phyloP scores from a whole-genome alignment of 2,113 vertebrate species.

The Pterocles orientalis region DNA sequence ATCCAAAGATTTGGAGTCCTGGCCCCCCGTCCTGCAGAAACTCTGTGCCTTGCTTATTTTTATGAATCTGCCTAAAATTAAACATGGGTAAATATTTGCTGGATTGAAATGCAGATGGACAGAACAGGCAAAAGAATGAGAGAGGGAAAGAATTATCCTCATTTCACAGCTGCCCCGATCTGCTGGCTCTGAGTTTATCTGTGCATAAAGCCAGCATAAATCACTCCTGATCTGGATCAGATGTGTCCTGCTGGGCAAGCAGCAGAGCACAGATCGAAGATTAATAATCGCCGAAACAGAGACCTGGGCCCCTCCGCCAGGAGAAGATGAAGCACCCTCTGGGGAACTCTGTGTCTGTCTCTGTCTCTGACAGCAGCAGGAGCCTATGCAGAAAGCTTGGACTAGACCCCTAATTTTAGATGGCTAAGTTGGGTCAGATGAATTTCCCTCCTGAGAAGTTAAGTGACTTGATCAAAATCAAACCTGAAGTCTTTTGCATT shows the following conservation, averaged over 20 bases:
- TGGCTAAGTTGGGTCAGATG: not conserved
- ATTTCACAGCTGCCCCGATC: slow-evolving; percentile 16
- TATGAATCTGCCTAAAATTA: not conserved
- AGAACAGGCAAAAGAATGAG: not conserved
- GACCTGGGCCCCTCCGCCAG: not conserved
- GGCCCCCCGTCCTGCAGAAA: not conserved
- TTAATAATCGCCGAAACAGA: slow-evolving; percentile 20
- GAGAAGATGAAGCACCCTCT: slow-evolving; percentile 53
- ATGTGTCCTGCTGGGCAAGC: slow-evolving; percentile 54
- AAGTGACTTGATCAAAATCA: slow-evolving; percentile 19
- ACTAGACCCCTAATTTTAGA: not conserved
- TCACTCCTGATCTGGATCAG: slow-evolving; percentile 55
- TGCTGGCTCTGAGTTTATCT: not conserved
- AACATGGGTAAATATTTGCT: not conserved
- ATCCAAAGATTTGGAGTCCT: not conserved
- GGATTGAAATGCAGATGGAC: not conserved
- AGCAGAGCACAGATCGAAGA: slow-evolving; percentile 30
- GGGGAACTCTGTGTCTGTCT: not conserved
- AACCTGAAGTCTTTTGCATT: not conserved
- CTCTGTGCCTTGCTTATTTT: not conserved
- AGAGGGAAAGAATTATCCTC: not conserved
- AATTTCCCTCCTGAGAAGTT: slow-evolving; percentile 15
- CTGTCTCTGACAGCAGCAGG: not conserved
- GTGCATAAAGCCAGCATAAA: slow-evolving; percentile 35
- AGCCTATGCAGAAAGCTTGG: not conserved